Conservation (phyloP, 2,888 invertebrate species). For the Microctonus brassicae region DNA sequence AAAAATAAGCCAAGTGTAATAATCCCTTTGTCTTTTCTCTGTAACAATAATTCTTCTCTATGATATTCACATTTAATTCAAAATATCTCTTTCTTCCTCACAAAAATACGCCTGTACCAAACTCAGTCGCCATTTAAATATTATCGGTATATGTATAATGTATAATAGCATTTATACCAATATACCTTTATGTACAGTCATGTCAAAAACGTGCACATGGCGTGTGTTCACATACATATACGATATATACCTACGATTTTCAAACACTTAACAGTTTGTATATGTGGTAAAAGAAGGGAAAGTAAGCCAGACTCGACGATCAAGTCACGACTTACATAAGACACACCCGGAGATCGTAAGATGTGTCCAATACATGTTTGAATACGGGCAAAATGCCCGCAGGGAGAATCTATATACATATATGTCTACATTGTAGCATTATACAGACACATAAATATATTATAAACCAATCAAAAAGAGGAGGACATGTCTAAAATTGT, state of each 20-base stretch:
- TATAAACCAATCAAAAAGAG: too few species aligned
- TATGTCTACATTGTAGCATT: neutral
- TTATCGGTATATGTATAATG: neutral
- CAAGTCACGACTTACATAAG: conserved; percentile 49
- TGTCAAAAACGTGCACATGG: conserved; percentile 30
- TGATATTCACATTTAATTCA: neutral
- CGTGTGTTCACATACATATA: conserved; percentile 19
- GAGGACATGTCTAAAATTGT: neutral
- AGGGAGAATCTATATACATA: neutral
- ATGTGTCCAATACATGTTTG: conserved; percentile 45
- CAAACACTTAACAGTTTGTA: conserved; percentile 9
- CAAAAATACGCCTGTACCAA: neutral
- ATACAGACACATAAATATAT: neutral
- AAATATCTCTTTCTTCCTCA: neutral
- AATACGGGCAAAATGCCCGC: conserved; percentile 12
- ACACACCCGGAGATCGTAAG: conserved; percentile 46
- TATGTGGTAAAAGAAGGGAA: conserved; percentile 66
- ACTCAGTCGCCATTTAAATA: conserved; percentile 9
- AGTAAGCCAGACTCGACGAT: conserved; percentile 57
- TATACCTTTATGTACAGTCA: too few species aligned
- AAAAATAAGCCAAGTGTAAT: neutral
- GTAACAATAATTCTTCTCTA: neutral
- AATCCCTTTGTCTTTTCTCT: neutral
- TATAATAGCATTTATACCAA: too few species aligned
- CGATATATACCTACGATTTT: neutral